Conservation (phyloP, 1,140 invertebrate species). For the Augochlora pura region DNA sequence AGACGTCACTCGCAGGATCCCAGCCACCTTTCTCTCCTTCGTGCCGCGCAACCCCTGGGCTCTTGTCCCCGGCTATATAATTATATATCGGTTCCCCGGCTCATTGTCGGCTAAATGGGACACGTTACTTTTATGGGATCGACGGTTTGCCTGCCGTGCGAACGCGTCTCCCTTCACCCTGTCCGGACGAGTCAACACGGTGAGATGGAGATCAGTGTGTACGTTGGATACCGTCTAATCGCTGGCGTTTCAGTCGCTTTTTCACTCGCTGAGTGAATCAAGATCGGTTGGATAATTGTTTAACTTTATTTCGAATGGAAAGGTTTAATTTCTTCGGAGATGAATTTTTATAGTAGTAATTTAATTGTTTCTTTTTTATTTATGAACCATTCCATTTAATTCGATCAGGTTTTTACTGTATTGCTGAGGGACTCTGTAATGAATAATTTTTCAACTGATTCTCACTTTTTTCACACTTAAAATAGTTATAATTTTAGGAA, state of each 20-base stretch:
- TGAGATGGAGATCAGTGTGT: not conserved
- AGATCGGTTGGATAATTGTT: too few relatives aligned
- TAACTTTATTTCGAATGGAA: too few relatives aligned
- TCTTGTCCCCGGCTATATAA: not conserved
- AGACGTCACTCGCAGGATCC: constrained; percentile 42
- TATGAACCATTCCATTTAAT: too few relatives aligned
- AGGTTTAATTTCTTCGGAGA: too few relatives aligned
- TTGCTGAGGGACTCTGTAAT: too few relatives aligned
- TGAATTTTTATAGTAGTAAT: too few relatives aligned
- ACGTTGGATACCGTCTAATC: not conserved
- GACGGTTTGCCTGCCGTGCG: not conserved
- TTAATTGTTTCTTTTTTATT: too few relatives aligned
- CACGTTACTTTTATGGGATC: not conserved
- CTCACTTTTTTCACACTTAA: too few relatives aligned
- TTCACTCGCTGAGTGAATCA: too few relatives aligned
- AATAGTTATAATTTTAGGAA: too few relatives aligned
- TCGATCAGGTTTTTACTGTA: too few relatives aligned
- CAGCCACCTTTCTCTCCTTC: not conserved
- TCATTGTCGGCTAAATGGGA: not conserved
- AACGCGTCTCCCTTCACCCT: not conserved
- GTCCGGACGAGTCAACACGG: not conserved
- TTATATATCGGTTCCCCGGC: constrained; percentile 19
- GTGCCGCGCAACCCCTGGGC: not conserved
- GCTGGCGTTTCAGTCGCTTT: not conserved
- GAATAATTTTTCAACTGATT: too few relatives aligned